Evolutionary conservation across 2,888 invertebrate species (phyloP), one percentile per base, ranked within the genome.

Genomic region (Lepidonotus clava): DNA sequence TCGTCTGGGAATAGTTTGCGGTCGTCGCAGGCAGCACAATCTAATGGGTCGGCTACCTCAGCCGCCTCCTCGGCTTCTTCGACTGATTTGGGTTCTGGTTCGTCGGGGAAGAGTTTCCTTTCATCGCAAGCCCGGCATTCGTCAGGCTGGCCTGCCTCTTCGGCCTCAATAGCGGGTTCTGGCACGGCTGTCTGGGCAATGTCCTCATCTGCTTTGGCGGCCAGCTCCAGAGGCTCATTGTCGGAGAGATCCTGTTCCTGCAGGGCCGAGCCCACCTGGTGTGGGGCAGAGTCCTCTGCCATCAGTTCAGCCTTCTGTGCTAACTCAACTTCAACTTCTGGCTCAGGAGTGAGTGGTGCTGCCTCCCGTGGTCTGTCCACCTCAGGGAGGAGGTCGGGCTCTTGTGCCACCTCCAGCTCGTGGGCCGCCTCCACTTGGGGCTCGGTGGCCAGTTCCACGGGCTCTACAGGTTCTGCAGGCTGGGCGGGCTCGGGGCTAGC

Each of bases 271-370:
- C 46, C 24, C 14, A 34, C 46, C 51, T 80, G 80, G 32, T 41
- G 80, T 28, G 28, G 80, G 34, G 80, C 21, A 14, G 80, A 51
- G 28, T 80, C 80, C 41, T 80, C 51, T 80, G 41, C 41, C 80
- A 80, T 80, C 6, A 46, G 80, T 51, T 80, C 80, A 80, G 80
- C 80, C 80, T 80, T 80, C 80, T 80, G 28, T 32, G 80, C 80
- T 28, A 80, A 28, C 51, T 80, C 80, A 41, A 46, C 80, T 80
- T 80, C 80, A 32, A 80, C 80, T 80, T 80, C 80, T 28, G 83
- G 83, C 32, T 46, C 83, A 34, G 56, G 83, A 21, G 11, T 14
- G 11, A 38, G 38, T 5, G 61, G 66, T 11, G 18, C 28, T n/a
- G 67, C 67, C 67, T 85, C 40, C 24, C 32, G 56, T 1, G 56